Evolutionary conservation across 2,113 vertebrate species (phyloP), one percentile per base, ranked within the genome.

Genomic region (Vidua macroura): DNA sequence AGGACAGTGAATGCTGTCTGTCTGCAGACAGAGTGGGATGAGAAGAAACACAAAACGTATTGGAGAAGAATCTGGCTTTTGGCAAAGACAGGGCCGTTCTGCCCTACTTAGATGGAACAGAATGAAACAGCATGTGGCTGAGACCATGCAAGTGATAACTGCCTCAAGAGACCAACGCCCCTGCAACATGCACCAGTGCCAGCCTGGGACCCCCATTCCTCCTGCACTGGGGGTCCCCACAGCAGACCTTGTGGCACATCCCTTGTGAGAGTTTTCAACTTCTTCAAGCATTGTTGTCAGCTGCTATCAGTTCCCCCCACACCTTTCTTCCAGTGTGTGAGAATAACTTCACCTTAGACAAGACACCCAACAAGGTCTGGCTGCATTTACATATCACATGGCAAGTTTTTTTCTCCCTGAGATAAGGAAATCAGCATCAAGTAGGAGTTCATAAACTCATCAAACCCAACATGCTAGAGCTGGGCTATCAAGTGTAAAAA

Each of bases 81-180:
- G 83, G 79, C 92, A 95, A 58, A 73, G 68, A 64, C 25, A 22
- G 52, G 56, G 27, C 33, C 56, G 82, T 21, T 90, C 79, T 68
- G 44, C 75, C 85, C 90, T 88, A 74, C 72, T 73, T 86, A 48
- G 66, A 49, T 64, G 83, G 63, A 75, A 88, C 51, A 67, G 80
- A 94, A 91, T 21, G 46, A 63, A 86, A 69, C 51, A 90, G 82
- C 82, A 44, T 63, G 78, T 52, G 78, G 67, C 82, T 83, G 70
- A 77, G 75, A 90, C 59, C 31, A 37, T 27, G 53, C 28, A 88
- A 92, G 41, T 1, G 3, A 92, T 59, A 77, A 51, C 51, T 83
- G 58, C 28, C 67, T 82, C 59, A 7, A 33, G 37, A 91, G 59
- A 59, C 63, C 56, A 66, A 39, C 0, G 0, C 31, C 72, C 60